These are phyloP conservation scores for Myocastor coypus DNA, from an alignment of 2,113 vertebrate species.

Conservation along the genomic window DNA sequence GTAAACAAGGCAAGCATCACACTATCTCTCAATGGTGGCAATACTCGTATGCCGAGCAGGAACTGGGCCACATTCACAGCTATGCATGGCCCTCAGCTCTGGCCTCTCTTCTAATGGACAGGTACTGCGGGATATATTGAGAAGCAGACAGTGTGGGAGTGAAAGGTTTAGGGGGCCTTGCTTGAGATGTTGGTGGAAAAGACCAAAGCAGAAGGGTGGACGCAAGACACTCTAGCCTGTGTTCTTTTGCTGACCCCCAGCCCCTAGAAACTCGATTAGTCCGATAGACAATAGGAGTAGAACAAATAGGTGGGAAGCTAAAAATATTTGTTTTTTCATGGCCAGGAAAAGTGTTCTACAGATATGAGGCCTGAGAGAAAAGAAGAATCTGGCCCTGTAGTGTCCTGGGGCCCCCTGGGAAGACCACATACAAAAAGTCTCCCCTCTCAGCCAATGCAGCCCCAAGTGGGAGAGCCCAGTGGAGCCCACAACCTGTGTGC, in stretches of 20 bases:
- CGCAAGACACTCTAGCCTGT: not conserved
- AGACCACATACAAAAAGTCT: not conserved
- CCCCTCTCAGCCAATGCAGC: not conserved
- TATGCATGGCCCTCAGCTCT: rapidly evolving
- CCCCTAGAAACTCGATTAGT: not conserved
- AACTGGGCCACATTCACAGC: not conserved
- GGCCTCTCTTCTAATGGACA: not conserved
- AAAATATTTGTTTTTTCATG: not conserved
- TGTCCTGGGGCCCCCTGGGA: not conserved
- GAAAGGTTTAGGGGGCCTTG: not conserved
- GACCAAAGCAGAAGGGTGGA: not conserved
- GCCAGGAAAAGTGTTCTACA: not conserved
- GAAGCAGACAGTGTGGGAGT: not conserved
- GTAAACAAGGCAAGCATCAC: not conserved
- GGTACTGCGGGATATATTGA: not conserved
- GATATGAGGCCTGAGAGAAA: not conserved
- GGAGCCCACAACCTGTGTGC: not conserved
- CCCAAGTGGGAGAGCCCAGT: not conserved
- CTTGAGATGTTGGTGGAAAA: not conserved
- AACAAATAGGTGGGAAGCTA: not conserved
- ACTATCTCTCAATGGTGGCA: not conserved
- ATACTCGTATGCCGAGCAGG: not conserved
- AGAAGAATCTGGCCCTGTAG: not conserved
- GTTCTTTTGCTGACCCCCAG: not conserved
- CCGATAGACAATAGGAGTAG: not conserved